phyloP scores from a whole-genome alignment of 2,797 vertebrate species.

The Micromesistius poutassou region DNA sequence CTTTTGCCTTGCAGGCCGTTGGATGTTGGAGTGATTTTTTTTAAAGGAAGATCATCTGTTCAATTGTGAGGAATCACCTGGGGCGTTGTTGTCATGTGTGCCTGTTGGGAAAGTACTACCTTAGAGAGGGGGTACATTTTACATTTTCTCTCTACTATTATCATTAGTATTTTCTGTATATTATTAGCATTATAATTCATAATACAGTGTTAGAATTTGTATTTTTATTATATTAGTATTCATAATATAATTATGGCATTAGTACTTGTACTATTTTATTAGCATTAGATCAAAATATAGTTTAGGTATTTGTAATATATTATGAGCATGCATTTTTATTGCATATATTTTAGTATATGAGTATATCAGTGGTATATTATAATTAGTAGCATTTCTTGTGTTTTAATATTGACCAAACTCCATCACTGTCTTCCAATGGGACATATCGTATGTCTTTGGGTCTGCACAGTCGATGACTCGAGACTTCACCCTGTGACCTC shows the following conservation, averaged over 20 bases:
- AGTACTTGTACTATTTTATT: not conserved
- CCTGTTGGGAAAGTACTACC: not conserved
- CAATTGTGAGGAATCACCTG: not conserved
- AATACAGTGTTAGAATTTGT: not conserved
- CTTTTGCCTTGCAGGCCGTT: conserved; percentile 18
- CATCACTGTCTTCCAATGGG: not conserved
- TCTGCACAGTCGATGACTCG: not conserved
- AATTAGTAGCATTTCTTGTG: not conserved
- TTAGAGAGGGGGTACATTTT: not conserved
- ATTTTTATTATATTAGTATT: too few species aligned
- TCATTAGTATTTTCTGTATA: too few species aligned
- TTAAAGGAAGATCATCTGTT: not conserved
- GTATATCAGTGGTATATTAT: not conserved
- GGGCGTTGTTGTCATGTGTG: not conserved
- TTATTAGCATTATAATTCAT: too few species aligned
- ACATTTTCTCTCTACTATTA: not conserved
- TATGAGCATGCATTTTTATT: not conserved
- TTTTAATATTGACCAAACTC: not conserved
- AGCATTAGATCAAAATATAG: not conserved
- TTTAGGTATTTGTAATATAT: not conserved
- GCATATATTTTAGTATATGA: too few species aligned
- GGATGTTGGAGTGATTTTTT: not conserved
- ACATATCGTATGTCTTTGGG: not conserved
- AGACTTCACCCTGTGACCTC: not conserved
- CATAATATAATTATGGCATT: not conserved